Evolutionary conservation across 2,797 vertebrate species (phyloP).

Genomic region (Dryobates pubescens): DNA sequence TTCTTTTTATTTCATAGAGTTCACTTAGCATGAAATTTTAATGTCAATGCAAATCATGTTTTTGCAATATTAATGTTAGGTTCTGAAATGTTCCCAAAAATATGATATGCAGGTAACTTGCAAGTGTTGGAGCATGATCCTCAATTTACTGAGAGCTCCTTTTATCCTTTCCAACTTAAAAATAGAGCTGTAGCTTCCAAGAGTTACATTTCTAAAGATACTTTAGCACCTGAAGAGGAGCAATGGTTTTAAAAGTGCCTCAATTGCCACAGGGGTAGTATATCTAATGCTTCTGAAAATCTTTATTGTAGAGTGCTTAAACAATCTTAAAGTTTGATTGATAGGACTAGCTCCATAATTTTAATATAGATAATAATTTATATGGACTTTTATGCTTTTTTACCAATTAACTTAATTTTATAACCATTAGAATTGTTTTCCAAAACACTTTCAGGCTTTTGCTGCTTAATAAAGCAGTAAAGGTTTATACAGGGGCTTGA

Average conservation of each 20-base stretch:
- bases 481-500: background rate
- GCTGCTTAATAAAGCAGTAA: background rate
- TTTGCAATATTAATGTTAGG: constrained; percentile 26
- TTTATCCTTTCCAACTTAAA: background rate
- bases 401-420: background rate
- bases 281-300: background rate
- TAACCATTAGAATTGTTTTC: background rate
- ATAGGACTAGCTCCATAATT: background rate
- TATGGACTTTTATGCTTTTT: background rate
- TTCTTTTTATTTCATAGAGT: background rate
- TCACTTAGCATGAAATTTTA: constrained; percentile 27
- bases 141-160: background rate
- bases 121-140: background rate
- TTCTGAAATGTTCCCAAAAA: background rate
- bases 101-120: background rate
- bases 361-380: background rate
- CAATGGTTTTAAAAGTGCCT: background rate
- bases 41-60: background rate
- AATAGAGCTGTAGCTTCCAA: background rate
- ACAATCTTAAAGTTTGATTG: background rate
- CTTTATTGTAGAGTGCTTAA: background rate
- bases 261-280: background rate
- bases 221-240: background rate
- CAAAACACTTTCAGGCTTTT: background rate
- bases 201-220: background rate